These are phyloP conservation scores for Microchrysa polita DNA, from an alignment of 2,888 invertebrate species.

Conservation along the genomic window DNA sequence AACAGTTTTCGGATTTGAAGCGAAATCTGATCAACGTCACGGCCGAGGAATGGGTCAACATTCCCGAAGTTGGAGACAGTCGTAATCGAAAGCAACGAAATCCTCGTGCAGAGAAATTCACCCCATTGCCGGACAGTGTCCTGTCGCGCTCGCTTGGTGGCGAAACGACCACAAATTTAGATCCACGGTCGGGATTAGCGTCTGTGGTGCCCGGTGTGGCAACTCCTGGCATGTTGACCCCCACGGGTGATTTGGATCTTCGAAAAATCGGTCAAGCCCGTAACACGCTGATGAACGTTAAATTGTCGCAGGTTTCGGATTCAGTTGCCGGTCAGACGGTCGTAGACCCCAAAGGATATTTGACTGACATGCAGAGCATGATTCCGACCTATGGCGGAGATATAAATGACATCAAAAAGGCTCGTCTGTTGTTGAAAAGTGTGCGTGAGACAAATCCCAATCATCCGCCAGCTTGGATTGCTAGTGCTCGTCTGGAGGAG, in stretches of 20 bases:
- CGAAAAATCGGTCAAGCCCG: constrained; percentile 98
- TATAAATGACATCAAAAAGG: constrained; percentile 98
- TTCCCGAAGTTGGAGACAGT: constrained; percentile 99
- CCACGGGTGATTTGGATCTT: constrained; percentile 92
- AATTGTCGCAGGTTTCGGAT: constrained; percentile 96
- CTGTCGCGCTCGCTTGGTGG: constrained; percentile 87
- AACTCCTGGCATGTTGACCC: constrained; percentile 88
- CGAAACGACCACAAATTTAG: constrained; percentile 80
- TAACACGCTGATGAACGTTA: constrained; percentile 99
- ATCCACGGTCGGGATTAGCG: constrained; percentile 85
- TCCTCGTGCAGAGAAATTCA: constrained; percentile 94
- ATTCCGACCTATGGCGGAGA: constrained; percentile 98
- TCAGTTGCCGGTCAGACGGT: constrained; percentile 99
- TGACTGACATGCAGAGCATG: constrained; percentile 99
- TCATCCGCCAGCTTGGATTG: constrained; percentile 99
- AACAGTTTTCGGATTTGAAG: constrained; percentile 98
- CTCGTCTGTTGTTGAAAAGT: constrained; percentile 91
- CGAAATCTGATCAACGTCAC: constrained; percentile 83
- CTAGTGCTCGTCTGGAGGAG: constrained; percentile 97
- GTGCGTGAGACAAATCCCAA: constrained; percentile 98
- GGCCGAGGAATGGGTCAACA: constrained; percentile 95
- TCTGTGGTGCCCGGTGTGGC: constrained; percentile 88
- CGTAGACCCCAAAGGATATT: constrained; percentile 98
- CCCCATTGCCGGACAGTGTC: constrained; percentile 96
- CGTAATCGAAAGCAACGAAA: constrained; percentile 96